Base-by-base conservation (phyloP, 1,140 invertebrate genomes). In the Potamilus streckersoni region DNA sequence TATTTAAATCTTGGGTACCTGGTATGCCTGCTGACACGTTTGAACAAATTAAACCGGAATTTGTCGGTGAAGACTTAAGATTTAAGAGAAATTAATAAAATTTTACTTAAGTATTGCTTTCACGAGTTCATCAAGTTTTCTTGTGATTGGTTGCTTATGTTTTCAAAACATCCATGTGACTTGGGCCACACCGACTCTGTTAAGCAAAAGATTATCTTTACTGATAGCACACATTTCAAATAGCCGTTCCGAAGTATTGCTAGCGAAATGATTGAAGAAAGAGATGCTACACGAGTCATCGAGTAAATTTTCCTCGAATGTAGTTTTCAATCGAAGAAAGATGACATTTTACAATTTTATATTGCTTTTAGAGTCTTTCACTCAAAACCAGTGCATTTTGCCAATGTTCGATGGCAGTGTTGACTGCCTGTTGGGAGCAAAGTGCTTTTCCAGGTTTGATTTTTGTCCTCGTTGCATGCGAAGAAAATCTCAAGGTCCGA, bases 281-380 rank as follows among this genome's bases (percentile, higher is more conserved):
- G 68, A 8, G 8, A 27, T 56, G 31, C 16, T 91, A 49, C 65
- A 73, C 60, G 80, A 81, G 69, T 84, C 87, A 61, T 73, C 78
- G 78, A 88, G 85, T 15, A 86, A 90, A 55, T 92, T 90, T 90
- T 91, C 87, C 11, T 89, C 91, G 11, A 91, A 91, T 2, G 78
- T 92, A 15, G 90, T 92, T 2, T 84, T 88, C 13, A 88, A 91
- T 2, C 20, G 83, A 13, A 92, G 92, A 55, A 82, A 0, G 83
- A 92, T 80, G 89, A 89, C 19, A 78, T 81, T 20, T 79, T 91
- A 56, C 73, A 91, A 49, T 83, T 92, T 27, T 91, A 91, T 81
- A 89, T 84, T 6, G 91, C 92, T 83, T 92, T 90, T 83, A 90
- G 73, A 55, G 68, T 55, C 20, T n/a, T 73, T 15, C 83, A 81